Evolutionary conservation across 1,140 invertebrate species (phyloP), one percentile per base, ranked within the genome.

Genomic region (Sweltsa coloradensis): DNA sequence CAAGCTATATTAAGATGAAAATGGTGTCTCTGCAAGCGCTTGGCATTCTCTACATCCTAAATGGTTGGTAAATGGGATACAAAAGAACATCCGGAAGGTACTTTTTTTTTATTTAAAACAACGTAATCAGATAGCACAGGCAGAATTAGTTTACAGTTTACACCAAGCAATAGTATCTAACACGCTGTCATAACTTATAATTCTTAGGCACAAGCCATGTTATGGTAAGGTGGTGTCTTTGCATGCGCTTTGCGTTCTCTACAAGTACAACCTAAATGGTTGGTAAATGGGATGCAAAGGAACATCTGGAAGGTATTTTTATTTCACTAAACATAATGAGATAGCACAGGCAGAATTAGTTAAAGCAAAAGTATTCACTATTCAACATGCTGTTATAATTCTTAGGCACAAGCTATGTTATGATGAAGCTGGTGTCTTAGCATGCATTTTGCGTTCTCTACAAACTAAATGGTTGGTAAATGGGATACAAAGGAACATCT

Each of bases 331-430:
- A n/a, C n/a, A n/a, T n/a, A n/a, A n/a, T n/a, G n/a, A n/a, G n/a
- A n/a, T n/a, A n/a, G 46, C 43, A 49, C n/a, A n/a, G n/a, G n/a
- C 52, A 36, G 43, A 24, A 45, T 49, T 43, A 45, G 16, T 37
- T 7, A 13, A 34, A 18, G 24, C 19, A 13, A 7, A 51, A 24
- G 4, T 44, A 44, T 9, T n/a, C n/a, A 14, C 7, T 7, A 19
- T 23, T 13, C 3, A 21, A 41, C 23, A 18, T 27, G 18, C 11
- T 18, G 29, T 25, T 23, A 41, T n/a, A 19, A 34, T 4, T 29
- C 22, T 37, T 29, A 36, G 5, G 23, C 34, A 21, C 23, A 34
- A 14, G 3, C 6, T 14, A 14, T 27, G 29, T 49, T 34, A 21
- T 18, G 22, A 25, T 22, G 13, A 54, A 29, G 24, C 34, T n/a